Percentiles rank a stretch among this genome's conserved stretches.
Evolutionary conservation across 2,888 invertebrate species (phyloP).

Genomic region (Creontiades dilutus): DNA sequence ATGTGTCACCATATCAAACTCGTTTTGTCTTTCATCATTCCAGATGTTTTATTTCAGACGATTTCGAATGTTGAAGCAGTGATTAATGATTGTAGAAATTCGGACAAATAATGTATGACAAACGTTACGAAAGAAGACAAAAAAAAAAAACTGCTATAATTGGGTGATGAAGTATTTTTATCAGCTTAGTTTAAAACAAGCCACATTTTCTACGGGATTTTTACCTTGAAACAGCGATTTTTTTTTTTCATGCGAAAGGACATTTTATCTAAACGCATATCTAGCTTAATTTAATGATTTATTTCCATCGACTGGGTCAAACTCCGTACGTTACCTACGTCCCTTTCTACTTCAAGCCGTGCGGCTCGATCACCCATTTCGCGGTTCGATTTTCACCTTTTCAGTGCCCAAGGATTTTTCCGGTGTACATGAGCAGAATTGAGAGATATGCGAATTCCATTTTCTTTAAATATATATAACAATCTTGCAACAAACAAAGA

Average conservation of each 20-base stretch:
- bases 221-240: conserved; percentile 28
- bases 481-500: background rate
- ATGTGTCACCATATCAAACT: background rate
- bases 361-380: background rate
- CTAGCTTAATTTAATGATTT: background rate
- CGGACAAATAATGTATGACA: background rate
- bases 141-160: background rate
- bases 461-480: background rate
- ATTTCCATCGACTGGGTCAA: background rate
- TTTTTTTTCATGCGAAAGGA: conserved; percentile 11
- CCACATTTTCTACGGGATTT: background rate
- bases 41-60: conserved; percentile 2
- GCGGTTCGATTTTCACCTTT: background rate
- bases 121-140: background rate
- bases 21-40: background rate
- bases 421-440: background rate
- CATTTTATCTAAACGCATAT: conserved; percentile 1
- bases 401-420: background rate
- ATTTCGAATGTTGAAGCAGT: conserved; percentile 28
- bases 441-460: background rate
- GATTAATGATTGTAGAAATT: conserved; percentile 18
- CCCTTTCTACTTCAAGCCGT: background rate
- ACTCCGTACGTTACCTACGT: background rate
- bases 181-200: background rate
- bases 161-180: conserved; percentile 3